These are phyloP conservation scores for Ondatra zibethicus DNA, from an alignment of 2,113 vertebrate genomes.

Conservation along the genomic window DNA sequence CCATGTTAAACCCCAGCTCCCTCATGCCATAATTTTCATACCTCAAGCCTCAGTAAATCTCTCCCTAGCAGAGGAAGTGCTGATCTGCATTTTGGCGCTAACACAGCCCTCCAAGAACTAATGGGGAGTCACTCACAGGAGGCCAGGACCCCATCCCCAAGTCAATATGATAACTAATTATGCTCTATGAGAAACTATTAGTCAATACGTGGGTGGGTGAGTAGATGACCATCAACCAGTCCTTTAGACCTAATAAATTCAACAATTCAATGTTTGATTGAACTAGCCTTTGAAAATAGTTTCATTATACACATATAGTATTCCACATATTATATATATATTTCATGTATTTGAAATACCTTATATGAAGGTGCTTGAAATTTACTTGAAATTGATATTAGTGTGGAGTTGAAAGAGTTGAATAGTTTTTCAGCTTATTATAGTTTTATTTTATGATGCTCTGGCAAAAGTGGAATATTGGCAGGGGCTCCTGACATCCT, in stretches of 20 bases:
- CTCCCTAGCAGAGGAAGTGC: not conserved
- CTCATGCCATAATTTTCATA: too few species aligned
- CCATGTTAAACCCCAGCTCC: not conserved
- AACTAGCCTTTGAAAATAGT: not conserved
- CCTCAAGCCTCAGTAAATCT: not conserved
- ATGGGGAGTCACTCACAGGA: accelerated
- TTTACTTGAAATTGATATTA: not conserved
- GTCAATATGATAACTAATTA: not conserved
- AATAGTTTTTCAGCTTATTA: not conserved
- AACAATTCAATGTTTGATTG: not conserved
- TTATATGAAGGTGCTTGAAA: not conserved
- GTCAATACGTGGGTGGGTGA: accelerated
- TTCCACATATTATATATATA: not conserved
- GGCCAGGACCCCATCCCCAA: accelerated
- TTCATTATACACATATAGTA: not conserved
- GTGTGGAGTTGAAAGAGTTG: not conserved
- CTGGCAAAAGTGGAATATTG: not conserved
- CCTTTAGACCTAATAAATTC: not conserved
- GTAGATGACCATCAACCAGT: not conserved
- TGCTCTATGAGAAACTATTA: not conserved
- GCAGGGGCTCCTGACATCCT: not conserved
- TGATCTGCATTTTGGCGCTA: not conserved
- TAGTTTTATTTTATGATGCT: too few species aligned
- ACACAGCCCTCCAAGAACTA: not conserved
- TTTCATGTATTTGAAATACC: not conserved